Evolutionary conservation across 2,888 invertebrate species (phyloP), one percentile per base, ranked within the genome.

Genomic region (Oligia strigilis): DNA sequence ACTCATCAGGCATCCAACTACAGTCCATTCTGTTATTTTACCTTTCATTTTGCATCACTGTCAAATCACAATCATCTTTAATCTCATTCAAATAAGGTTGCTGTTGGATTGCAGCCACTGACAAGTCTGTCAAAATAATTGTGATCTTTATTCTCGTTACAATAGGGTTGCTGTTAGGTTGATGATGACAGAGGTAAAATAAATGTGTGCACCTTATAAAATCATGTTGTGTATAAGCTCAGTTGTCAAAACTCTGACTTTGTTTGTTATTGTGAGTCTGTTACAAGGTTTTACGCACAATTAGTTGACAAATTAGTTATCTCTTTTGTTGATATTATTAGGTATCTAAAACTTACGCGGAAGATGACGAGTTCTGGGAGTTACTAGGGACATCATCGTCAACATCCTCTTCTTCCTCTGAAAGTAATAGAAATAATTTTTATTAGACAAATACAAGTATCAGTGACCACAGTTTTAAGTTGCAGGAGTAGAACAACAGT

Each of bases 401-500:
- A 46, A 84, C 87, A 60, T 94, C 94, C 80, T 93, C 91, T 79
- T 95, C 95, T 46, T 94, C 95, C 71, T 95, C 95, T 95, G 90
- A 40, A 91, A 92, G 73, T 88, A 94, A 89, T 6, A 73, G 13
- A 52, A 17, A 67, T 29, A 2, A 43, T n/a, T 49, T 49, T 40
- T 29, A 11, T 55, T 40, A 23, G 4, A 6, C 2, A 29, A 75
- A 60, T 11, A 49, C 29, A 0, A 60, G 2, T 43, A 43, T 58
- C n/a, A 55, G 66, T 76, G 76, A 29, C 23, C 17, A n/a, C 6
- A 76, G 43, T 40, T 29, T 23, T 40, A 14, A 14, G n/a, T 46
- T 46, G 17, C 46, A 81, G 46, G 43, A 23, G 6, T 67, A 23
- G 23, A 14, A 46, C 29, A 49, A 19, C 46, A 49, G 40, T 40